These are phyloP conservation scores for Brachionichthys hirsutus DNA, from an alignment of 2,113 vertebrate species.

Conservation along the genomic window DNA sequence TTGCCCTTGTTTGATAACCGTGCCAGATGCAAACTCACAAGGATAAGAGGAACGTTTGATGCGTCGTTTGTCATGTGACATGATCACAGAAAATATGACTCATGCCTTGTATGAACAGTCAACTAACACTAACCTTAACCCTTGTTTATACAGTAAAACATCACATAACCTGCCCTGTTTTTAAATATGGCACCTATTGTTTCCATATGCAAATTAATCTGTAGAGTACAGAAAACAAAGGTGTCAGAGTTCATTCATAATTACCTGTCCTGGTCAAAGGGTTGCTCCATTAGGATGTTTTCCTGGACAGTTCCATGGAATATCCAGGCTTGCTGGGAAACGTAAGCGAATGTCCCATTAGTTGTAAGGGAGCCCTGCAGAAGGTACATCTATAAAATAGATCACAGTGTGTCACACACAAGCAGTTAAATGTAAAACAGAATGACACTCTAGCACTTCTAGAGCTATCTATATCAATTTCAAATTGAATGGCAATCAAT, in stretches of 20 bases:
- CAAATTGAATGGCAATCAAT: no score
- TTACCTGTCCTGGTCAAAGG: constrained; percentile 78
- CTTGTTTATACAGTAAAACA: background rate
- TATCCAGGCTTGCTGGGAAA: constrained; percentile 88
- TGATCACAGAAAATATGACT: no score
- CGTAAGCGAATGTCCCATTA: constrained; percentile 81
- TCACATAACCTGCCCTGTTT: no score
- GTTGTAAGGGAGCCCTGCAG: constrained; percentile 69
- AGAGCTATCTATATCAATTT: no score
- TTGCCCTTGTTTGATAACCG: constrained; percentile 6
- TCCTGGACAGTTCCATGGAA: constrained; percentile 83
- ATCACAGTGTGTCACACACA: background rate
- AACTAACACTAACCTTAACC: background rate
- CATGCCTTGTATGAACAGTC: no score
- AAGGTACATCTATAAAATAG: constrained; percentile 77
- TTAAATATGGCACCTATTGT: background rate
- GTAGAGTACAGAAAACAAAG: background rate
- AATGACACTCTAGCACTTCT: no score
- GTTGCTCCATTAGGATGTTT: constrained; percentile 84
- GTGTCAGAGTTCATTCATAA: no score
- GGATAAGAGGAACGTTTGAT: constrained; percentile 19
- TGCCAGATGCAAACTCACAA: background rate
- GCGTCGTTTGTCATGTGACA: background rate
- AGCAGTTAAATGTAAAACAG: background rate
- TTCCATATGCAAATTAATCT: background rate